Percentiles rank a stretch among this genome's conserved stretches.
phyloP scores from a whole-genome alignment of 2,113 vertebrate genomes.

The Notarius quadriscutis region DNA sequence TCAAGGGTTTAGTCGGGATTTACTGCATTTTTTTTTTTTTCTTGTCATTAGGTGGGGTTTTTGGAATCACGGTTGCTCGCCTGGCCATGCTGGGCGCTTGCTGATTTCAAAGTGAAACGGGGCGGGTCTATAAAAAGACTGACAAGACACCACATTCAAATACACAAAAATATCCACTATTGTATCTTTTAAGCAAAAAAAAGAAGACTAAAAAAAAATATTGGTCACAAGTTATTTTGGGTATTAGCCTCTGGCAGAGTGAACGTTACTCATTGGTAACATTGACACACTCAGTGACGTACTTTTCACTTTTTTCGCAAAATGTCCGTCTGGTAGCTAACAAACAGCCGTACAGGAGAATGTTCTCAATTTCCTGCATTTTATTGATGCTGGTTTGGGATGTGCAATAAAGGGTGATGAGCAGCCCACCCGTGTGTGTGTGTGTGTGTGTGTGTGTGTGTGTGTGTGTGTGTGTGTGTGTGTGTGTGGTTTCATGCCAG shows the following conservation, averaged over 20 bases:
- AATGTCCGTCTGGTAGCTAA: slow-evolving; percentile 19
- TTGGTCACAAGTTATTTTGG: neutral
- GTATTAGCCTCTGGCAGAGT: too few relatives aligned
- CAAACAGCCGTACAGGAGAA: neutral
- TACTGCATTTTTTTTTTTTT: neutral
- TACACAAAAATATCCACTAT: too few relatives aligned
- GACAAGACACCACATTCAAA: neutral
- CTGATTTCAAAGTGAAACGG: neutral
- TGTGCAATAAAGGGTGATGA: slow-evolving; percentile 39
- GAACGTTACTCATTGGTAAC: too few relatives aligned
- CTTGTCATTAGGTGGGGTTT: neutral
- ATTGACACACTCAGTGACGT: neutral
- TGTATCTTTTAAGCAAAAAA: too few relatives aligned
- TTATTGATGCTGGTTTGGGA: slow-evolving; percentile 36
- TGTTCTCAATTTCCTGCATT: slow-evolving; percentile 39
- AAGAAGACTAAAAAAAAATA: neutral
- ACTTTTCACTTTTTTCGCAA: neutral
- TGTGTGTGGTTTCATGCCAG: slow-evolving; percentile 57
- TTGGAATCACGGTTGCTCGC: neutral
- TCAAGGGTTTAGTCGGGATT: neutral
- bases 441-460: slow-evolving; percentile 2
- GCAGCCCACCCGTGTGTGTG: slow-evolving; percentile 19
- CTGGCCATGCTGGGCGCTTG: neutral
- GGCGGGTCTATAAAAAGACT: neutral
- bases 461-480: slow-evolving; percentile 13